Evolutionary conservation across 2,888 invertebrate species (phyloP), one percentile per base, ranked within the genome.

Genomic region (Eilema griseolum): DNA sequence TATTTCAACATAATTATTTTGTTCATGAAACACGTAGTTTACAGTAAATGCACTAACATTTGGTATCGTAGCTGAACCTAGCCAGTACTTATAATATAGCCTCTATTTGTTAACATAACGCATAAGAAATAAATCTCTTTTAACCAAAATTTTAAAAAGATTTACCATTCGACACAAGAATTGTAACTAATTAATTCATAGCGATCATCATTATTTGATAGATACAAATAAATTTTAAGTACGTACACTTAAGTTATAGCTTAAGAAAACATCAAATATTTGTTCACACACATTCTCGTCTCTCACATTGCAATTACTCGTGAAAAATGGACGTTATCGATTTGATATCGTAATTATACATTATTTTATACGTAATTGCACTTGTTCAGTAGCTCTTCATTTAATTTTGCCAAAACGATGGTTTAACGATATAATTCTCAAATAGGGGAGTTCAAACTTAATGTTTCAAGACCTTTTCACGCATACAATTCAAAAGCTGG

Each of bases 311-410:
- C 88, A 89, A 89, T 89, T 88, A 88, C 83, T 85, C 87, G 83
- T 88, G 89, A 88, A 92, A 90, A 89, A 92, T 93, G 93, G 93
- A 93, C 93, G 93, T 90, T 78, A 86, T 85, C 82, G 70, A 82
- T 84, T 89, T 88, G 85, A 85, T 88, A 87, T 88, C 82, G 85
- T 89, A 87, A 84, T 88, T 86, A 85, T 87, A 85, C 80, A 88
- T 86, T 86, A 88, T 88, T n/a, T 66, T 88, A 86, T 87, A 88
- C 87, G 90, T 93, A 94, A 94, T 94, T 92, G 94, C 94, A 94
- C 93, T 94, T 94, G 88, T 89, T 89, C 73, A 75, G 76, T 82
- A 82, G 83, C 88, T 91, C 88, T 85, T 85, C 81, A 80, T 81
- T 81, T 82, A 84, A 79, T 84, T 84, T 86, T 86, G 88, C 85